Evolutionary conservation across 2,113 vertebrate genomes (phyloP).

Genomic region (Anseranas semipalmata): DNA sequence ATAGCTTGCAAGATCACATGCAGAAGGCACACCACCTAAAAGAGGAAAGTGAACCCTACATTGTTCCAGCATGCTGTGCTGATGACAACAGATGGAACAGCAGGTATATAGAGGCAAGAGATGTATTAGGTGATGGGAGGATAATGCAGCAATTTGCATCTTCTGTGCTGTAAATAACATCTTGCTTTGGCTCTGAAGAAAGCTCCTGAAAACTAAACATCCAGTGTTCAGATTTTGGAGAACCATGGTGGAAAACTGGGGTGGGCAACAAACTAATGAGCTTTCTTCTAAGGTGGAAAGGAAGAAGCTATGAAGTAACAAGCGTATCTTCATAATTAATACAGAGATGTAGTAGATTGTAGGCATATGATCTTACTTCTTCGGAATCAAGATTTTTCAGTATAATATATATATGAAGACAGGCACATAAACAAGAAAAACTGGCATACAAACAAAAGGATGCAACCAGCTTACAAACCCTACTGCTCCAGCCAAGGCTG

Average conservation of each 20-base stretch:
- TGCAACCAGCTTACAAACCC: neutral
- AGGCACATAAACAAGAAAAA: neutral
- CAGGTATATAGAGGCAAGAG: neutral
- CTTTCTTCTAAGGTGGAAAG: neutral
- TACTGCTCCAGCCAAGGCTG: neutral
- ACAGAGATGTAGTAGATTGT: neutral
- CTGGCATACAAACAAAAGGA: neutral
- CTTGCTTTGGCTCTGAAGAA: neutral
- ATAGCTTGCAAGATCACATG: neutral
- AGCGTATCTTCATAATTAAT: neutral
- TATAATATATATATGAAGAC: neutral
- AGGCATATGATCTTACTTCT: neutral
- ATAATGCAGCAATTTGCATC: neutral
- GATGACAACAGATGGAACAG: neutral
- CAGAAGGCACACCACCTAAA: neutral
- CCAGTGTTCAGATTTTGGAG: neutral
- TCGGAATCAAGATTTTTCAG: neutral
- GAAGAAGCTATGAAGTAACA: neutral
- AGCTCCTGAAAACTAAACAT: neutral
- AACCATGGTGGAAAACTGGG: neutral
- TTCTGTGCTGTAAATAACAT: neutral
- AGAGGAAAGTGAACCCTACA: neutral
- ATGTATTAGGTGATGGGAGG: neutral
- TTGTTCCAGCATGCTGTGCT: neutral
- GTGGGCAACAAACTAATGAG: fast-evolving